Base-by-base conservation (phyloP, 2,888 invertebrate species). In the Anoplius nigerrimus region DNA sequence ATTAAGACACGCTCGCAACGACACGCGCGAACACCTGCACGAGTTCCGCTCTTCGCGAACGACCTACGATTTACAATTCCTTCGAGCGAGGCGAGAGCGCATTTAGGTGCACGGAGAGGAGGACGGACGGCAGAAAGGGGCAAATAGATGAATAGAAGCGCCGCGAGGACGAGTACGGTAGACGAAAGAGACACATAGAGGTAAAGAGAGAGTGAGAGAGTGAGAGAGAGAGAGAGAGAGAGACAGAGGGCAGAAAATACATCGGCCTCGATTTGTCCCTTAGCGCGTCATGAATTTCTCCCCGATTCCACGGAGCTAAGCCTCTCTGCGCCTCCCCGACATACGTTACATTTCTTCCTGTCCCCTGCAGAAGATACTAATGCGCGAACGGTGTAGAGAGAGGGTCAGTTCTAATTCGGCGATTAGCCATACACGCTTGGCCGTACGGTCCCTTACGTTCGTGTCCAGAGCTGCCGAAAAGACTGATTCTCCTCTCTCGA, bases 51-150 rank as follows among this genome's bases (percentile, higher is more conserved):
- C 8, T 34, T 34, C 18, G 54, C 15, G 54, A 51, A 67, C 34
- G 67, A 57, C 68, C 43, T 51, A 59, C 60, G 71, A 64, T 69
- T 69, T 71, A 67, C 68, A 67, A 67, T 56, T 67, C 70, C 62
- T 63, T 60, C 55, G 60, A 68, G 59, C 62, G 66, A 34, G 43
- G 70, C 61, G 42, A 22, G 34, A 34, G 34, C 34, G 34, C 34
- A 34, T 34, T 34, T 34, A 34, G 11, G 34, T 11, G 34, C 4
- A 34, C 11, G 11, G 34, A 42, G 3, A 45, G 20, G 18, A 42
- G 5, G 42, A 34, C 20, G n/a, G 34, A 42, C 18, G 2, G 57
- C 24, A 21, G 16, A 21, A 13, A n/a, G 13, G 22, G 42, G 45
- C 5, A 8, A 21, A 21, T 0, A 54, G 11, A 22, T 4, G 2